Conservation (phyloP, 2,113 vertebrate genomes). For the Xiphias gladius region DNA sequence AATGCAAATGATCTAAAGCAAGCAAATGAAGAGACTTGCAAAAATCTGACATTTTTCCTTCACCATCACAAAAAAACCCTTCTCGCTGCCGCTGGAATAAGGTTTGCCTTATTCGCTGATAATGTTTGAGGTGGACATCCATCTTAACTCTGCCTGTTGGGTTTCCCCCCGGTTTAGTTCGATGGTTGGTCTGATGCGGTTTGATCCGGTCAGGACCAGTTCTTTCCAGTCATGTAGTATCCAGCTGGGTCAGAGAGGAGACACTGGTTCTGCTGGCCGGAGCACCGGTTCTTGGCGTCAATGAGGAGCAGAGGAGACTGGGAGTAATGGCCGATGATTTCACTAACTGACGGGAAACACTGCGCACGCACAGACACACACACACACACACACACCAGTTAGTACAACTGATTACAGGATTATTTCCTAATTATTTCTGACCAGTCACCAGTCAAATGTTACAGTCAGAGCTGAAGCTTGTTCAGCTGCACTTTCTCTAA, state of each 20-base stretch:
- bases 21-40: background rate
- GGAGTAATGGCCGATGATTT: slow-evolving; percentile 90
- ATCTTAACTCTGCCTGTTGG: background rate
- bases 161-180: background rate
- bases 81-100: background rate
- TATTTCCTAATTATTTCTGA: too few relatives aligned
- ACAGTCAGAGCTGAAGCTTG: background rate
- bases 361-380: slow-evolving; percentile 51
- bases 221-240: slow-evolving; percentile 47
- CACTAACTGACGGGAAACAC: slow-evolving; percentile 88
- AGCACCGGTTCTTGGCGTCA: slow-evolving; percentile 91
- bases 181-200: background rate
- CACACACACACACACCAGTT: background rate
- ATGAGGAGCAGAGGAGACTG: slow-evolving; percentile 93
- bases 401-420: background rate
- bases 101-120: background rate
- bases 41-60: background rate
- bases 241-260: slow-evolving; percentile 86
- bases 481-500: background rate
- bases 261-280: slow-evolving; percentile 91
- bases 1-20: background rate
- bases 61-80: background rate
- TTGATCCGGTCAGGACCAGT: slow-evolving; percentile 39
- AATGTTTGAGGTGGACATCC: background rate
- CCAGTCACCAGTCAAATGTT: background rate